A percentile compares a stretch with the other conserved stretches of the same genome.
Conservation (phyloP, 23 tunicate genomes). For the Botrylloides violaceus region DNA sequence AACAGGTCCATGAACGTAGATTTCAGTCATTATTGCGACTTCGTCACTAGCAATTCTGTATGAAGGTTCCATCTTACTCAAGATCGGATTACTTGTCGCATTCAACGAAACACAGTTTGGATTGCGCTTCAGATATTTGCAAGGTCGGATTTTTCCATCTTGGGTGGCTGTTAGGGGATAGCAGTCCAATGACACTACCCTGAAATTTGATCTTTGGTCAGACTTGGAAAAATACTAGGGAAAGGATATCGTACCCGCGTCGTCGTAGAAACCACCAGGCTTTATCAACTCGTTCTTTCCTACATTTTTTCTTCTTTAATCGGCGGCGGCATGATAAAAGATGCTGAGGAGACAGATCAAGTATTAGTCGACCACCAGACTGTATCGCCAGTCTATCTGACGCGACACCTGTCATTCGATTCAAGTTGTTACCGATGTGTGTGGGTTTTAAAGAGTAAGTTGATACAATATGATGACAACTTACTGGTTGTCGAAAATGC, state of each 20-base stretch:
- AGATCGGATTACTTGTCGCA: neutral
- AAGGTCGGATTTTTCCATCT: neutral
- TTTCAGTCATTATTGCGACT: slow-evolving; percentile 27
- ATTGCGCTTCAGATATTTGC: neutral
- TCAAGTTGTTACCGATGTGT: neutral
- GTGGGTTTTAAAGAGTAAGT: neutral
- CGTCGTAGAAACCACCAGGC: slow-evolving; percentile 50
- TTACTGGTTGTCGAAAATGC: slow-evolving; percentile 38
- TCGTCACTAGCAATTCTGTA: slow-evolving; percentile 5
- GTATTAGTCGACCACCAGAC: slow-evolving; percentile 7
- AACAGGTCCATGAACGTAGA: slow-evolving; percentile 32
- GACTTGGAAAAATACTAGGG: neutral
- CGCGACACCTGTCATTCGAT: slow-evolving; percentile 24
- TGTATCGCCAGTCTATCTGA: slow-evolving; percentile 36
- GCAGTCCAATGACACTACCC: slow-evolving; percentile 31
- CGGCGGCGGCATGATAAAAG: slow-evolving; percentile 23
- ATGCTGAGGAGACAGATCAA: slow-evolving; percentile 28
- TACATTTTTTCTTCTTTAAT: slow-evolving; percentile 1
- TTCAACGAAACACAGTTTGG: slow-evolving; percentile 4
- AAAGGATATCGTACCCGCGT: slow-evolving; percentile 13
- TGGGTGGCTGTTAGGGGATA: slow-evolving; percentile 7
- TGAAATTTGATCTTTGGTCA: neutral
- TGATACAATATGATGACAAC: neutral
- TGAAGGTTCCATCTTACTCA: slow-evolving; percentile 24
- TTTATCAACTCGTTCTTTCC: slow-evolving; percentile 28